Evolutionary conservation across 30 jellyfish, hydroid and myxozoan genomes (phyloP), one percentile per base, ranked within the genome.

Genomic region (Hydractinia echinata): DNA sequence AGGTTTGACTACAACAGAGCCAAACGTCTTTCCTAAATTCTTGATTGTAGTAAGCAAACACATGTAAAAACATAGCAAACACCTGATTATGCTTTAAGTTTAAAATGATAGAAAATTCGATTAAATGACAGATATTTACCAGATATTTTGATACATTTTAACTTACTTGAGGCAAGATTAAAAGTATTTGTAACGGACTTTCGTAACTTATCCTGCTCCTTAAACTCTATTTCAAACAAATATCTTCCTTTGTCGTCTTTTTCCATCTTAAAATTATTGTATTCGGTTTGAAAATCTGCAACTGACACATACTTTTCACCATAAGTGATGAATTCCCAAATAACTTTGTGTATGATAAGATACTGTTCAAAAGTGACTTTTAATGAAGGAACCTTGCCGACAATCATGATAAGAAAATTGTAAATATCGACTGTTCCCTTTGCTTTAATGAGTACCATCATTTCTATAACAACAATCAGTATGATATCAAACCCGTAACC

Each of bases 171-270:
- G 19, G 74, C 74, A 64, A 6, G 7, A 0, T 3, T n/a, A 64
- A 3, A 64, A 6, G 74, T 64, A 1, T n/a, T n/a, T 64, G 74
- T 6, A n/a, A 51, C 6, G 44, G 44, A 30, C 39, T 64, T 44
- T 4, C 7, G 10, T 13, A 64, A 64, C 19, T 51, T 64, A 64
- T 51, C 19, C 16, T n/a, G 74, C 10, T 64, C 74, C 2, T 64
- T 4, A 13, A n/a, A 64, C 39, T 64, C 74, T 64, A 2, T 64
- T 13, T 64, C 51, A 7, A 64, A 64, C 0, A n/a, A 51, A 51
- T 44, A 64, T n/a, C 39, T 44, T n/a, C 74, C 74, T 13, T 64
- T 64, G 10, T 64, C 74, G 39, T 64, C 74, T 64, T 64, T 64
- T n/a, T 64, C 39, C 10, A 8, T n/a, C 39, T 44, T 30, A 2